Evolutionary conservation across 2,888 invertebrate species (phyloP).

Genomic region (Cartodere bifasciata): DNA sequence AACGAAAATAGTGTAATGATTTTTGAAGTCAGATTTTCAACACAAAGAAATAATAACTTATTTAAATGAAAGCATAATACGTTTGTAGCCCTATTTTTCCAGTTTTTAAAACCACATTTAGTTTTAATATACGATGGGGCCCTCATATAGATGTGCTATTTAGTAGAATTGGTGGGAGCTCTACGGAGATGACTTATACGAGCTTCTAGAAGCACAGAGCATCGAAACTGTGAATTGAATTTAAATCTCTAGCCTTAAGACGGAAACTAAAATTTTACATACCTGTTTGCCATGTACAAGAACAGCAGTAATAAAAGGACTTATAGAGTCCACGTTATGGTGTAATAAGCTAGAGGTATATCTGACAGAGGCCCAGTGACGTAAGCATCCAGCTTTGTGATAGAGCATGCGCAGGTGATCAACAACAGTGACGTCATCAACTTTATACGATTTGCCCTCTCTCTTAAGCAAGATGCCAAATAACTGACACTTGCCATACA

Average conservation of each 20-base stretch:
- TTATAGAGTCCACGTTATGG: conserved; percentile 95
- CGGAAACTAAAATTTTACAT: conserved; percentile 11
- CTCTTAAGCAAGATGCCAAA: conserved; percentile 70
- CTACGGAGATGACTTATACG: too few species aligned
- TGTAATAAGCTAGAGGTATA: conserved; percentile 87
- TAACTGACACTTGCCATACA: conserved; percentile 70
- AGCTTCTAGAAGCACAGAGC: too few species aligned
- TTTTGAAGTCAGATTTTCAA: too few species aligned
- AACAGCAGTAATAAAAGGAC: conserved; percentile 95
- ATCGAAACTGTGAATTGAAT: too few species aligned
- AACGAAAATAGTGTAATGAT: too few species aligned
- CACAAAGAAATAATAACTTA: too few species aligned
- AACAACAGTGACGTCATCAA: conserved; percentile 47
- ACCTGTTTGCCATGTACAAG: conserved; percentile 97
- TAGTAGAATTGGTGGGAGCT: too few species aligned
- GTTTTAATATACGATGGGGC: too few species aligned
- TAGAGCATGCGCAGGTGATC: conserved; percentile 62
- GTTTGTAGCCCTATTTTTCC: too few species aligned
- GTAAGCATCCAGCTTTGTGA: conserved; percentile 69
- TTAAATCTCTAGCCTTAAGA: not conserved
- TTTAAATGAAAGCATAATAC: too few species aligned
- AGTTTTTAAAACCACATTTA: too few species aligned
- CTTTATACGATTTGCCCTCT: conserved; percentile 68
- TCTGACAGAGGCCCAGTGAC: conserved; percentile 88
- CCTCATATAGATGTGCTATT: too few species aligned